Conservation (phyloP, 2,888 invertebrate genomes). For the Coremacera marginata region DNA sequence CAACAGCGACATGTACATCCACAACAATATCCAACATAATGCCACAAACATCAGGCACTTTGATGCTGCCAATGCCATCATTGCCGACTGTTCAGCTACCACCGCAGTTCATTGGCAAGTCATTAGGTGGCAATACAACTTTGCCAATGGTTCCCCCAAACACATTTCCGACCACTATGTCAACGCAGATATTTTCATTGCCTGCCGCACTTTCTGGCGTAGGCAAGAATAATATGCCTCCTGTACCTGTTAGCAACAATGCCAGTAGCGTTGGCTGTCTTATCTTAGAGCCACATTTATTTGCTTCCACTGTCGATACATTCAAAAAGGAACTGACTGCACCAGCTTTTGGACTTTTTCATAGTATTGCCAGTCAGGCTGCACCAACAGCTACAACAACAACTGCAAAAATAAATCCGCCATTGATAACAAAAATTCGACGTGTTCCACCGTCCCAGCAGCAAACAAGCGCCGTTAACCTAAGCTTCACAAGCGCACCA, state of each 20-base stretch:
- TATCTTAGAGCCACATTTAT: constrained; percentile 62
- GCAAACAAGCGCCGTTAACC: constrained; percentile 62
- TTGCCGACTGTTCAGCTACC: constrained; percentile 53
- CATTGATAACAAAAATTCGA: constrained; percentile 58
- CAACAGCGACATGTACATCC: constrained; percentile 46
- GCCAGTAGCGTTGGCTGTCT: constrained; percentile 61
- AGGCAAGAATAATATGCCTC: constrained; percentile 52
- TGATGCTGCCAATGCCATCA: constrained; percentile 57
- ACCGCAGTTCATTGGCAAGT: constrained; percentile 38
- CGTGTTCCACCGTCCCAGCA: constrained; percentile 64
- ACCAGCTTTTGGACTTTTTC: constrained; percentile 59
- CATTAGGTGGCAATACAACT: not conserved
- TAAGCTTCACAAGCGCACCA: constrained; percentile 55
- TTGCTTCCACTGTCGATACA: constrained; percentile 60
- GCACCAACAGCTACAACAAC: constrained; percentile 40
- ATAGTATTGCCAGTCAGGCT: constrained; percentile 52
- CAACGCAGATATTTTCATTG: constrained; percentile 58
- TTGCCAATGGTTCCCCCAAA: constrained; percentile 45
- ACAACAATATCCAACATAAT: constrained; percentile 53
- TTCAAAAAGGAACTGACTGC: constrained; percentile 62
- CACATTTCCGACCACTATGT: constrained; percentile 27
- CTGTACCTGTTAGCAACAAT: constrained; percentile 56
- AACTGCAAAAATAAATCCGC: constrained; percentile 50
- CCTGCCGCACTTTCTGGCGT: constrained; percentile 46
- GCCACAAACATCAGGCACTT: constrained; percentile 46